Evolutionary conservation across 2,888 invertebrate species (phyloP), one percentile per base, ranked within the genome.

Genomic region (Acleris laterana): DNA sequence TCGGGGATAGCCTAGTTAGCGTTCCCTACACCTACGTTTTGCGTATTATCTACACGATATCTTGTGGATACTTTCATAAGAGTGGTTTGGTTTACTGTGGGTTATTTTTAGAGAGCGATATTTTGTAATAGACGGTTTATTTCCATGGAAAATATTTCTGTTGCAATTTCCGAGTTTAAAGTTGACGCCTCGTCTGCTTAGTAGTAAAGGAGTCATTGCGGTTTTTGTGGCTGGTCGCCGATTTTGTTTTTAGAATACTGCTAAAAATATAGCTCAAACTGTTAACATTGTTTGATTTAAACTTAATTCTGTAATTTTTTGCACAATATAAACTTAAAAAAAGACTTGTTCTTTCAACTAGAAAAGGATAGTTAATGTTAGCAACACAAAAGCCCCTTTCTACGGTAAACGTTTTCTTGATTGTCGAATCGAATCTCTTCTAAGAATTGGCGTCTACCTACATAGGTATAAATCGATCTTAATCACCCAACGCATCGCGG

Each of bases 1-100:
- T 75, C 68, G 68, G 68, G 77, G 80, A 77, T 82, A 80, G 78
- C 79, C 78, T 76, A 81, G 74, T 80, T 79, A 78, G 73, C 73
- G 72, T 73, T 75, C 72, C 70, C 72, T 76, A 69, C 70, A 69
- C 70, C 56, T 61, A 61, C 20, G 42, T 53, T 22, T 25, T 42
- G 38, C 38, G 38, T 38, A 44, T 58, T 63, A 63, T 63, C 58
- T 32, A 13, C 17, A 5, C 38, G 42, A 55, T 65, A 55, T 60
- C 55, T 64, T 38, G 32, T 28, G 17, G 56, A 49, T 52, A 44
- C 25, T 25, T 60, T 55, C 42, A 38, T 38, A 38, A 38, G 38
- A 38, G 38, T 5, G 38, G 38, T 13, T 38, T 13, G 13, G 38
- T 13, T 38, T 38, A 38, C 38, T 38, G 48, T 17, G 17, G 11